Evolutionary conservation across 2,113 vertebrate genomes (phyloP).

Genomic region (Podiceps cristatus): DNA sequence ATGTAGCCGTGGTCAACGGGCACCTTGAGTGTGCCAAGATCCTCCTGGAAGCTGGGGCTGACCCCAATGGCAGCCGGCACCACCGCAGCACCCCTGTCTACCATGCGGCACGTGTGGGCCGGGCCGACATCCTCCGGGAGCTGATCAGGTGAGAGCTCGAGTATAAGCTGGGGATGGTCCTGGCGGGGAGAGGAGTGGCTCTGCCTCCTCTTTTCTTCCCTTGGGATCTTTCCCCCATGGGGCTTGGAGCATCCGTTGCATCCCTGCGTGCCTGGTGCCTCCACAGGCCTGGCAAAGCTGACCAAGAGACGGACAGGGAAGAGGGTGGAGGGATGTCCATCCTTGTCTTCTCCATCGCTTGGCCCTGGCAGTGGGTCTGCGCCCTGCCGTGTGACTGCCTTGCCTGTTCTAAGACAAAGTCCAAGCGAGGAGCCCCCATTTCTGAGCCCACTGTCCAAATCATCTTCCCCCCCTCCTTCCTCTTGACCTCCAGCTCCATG

Average conservation of each 20-base stretch:
- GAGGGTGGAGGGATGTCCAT: neutral
- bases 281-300: neutral
- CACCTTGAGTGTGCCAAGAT: constrained; percentile 90
- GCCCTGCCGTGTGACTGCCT: neutral
- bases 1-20: constrained; percentile 91
- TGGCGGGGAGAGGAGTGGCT: neutral
- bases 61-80: constrained; percentile 92
- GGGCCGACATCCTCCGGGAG: constrained; percentile 87
- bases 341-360: rapidly evolving
- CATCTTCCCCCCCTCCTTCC: rapidly evolving
- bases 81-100: constrained; percentile 94
- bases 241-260: rapidly evolving
- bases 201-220: neutral
- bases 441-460: neutral
- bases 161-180: neutral
- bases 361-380: neutral
- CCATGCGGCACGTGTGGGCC: constrained; percentile 87
- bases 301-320: neutral
- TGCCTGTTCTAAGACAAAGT: neutral
- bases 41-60: constrained; percentile 89
- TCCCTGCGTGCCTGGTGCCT: neutral
- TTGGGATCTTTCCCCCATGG: neutral
- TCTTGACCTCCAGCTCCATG: neutral
- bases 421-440: neutral
- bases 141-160: constrained; percentile 84